Evolutionary conservation across 2,113 vertebrate species (phyloP).

Genomic region (Lampris incognitus): DNA sequence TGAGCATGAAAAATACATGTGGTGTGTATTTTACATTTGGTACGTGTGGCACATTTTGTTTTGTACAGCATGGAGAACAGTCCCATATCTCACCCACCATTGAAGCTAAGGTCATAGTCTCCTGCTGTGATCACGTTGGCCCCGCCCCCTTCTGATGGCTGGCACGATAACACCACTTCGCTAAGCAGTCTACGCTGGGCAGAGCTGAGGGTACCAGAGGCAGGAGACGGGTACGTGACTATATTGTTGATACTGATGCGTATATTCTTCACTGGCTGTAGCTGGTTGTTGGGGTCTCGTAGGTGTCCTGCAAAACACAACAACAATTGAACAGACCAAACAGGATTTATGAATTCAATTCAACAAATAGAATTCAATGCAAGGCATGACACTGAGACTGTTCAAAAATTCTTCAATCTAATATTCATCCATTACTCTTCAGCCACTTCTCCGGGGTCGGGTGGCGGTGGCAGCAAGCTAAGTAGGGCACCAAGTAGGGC

Average conservation of each 20-base stretch:
- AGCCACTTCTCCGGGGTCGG: too few relatives aligned
- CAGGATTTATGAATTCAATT: not conserved
- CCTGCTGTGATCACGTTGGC: slow-evolving; percentile 91
- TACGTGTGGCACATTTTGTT: too few relatives aligned
- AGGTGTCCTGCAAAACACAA: slow-evolving; percentile 83
- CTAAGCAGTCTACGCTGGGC: slow-evolving; percentile 72
- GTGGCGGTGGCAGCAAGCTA: too few relatives aligned
- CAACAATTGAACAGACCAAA: slow-evolving; percentile 13
- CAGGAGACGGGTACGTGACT: slow-evolving; percentile 83
- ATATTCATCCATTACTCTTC: too few relatives aligned
- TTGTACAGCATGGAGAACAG: too few relatives aligned
- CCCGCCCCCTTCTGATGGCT: slow-evolving; percentile 90
- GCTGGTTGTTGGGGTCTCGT: slow-evolving; percentile 97
- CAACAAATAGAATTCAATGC: not conserved
- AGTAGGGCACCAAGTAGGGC: too few relatives aligned
- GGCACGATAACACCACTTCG: slow-evolving; percentile 91
- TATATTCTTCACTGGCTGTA: slow-evolving; percentile 94
- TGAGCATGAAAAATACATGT: too few relatives aligned
- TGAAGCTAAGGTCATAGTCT: slow-evolving; percentile 96
- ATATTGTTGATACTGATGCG: slow-evolving; percentile 93
- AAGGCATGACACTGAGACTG: too few relatives aligned
- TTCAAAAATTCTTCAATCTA: too few relatives aligned
- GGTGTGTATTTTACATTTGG: too few relatives aligned
- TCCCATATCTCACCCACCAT: slow-evolving; percentile 84
- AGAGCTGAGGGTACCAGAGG: slow-evolving; percentile 81